phyloP scores from a whole-genome alignment of 2,888 invertebrate genomes.

The Geotrupes spiniger region DNA sequence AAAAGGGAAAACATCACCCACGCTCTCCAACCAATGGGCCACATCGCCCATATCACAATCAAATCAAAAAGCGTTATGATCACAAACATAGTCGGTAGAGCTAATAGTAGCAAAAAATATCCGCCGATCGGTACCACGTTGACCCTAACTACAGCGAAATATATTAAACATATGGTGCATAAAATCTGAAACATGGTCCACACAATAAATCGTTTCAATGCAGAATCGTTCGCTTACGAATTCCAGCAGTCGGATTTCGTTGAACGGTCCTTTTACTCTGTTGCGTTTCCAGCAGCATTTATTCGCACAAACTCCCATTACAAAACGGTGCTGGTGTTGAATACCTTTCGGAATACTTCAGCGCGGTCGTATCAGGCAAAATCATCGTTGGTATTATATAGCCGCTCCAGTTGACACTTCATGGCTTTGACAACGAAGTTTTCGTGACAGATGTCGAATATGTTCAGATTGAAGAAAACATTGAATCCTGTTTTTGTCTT shows the following conservation, averaged over 20 bases:
- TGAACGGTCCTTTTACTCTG: conserved; percentile 17
- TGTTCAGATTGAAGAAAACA: too few species aligned
- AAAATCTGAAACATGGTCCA: conserved; percentile 24
- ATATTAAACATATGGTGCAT: conserved; percentile 22
- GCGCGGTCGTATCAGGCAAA: too few species aligned
- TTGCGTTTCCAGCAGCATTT: conserved; percentile 17
- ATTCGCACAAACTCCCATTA: too few species aligned
- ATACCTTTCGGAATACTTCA: too few species aligned
- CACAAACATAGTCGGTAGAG: conserved; percentile 8
- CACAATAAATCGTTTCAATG: background rate
- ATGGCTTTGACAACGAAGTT: too few species aligned
- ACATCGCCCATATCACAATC: conserved; percentile 17
- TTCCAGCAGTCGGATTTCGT: conserved; percentile 22
- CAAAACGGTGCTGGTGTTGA: too few species aligned
- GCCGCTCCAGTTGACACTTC: too few species aligned
- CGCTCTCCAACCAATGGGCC: conserved; percentile 26
- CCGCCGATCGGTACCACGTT: background rate
- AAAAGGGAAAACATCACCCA: conserved; percentile 29
- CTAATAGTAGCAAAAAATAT: conserved; percentile 7
- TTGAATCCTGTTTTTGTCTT: too few species aligned
- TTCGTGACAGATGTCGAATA: too few species aligned
- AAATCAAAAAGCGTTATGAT: conserved; percentile 25
- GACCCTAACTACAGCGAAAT: background rate
- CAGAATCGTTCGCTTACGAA: conserved; percentile 22
- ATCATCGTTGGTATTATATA: too few species aligned